Percentiles rank a stretch among this genome's conserved stretches.
Conservation (phyloP, 1,140 invertebrate species). For the Zophobas morio region DNA sequence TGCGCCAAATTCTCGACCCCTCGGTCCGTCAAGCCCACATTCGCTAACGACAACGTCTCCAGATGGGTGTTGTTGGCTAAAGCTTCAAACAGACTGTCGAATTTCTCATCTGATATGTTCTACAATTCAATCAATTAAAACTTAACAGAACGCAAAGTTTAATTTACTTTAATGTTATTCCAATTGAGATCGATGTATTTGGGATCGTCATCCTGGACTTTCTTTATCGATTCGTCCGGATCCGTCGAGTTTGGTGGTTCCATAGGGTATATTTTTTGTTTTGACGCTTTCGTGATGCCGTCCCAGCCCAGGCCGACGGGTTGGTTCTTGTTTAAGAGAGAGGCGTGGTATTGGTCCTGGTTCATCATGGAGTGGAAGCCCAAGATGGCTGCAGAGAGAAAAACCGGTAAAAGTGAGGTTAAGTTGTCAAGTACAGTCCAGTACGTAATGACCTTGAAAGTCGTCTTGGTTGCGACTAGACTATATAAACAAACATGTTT, state of each 20-base stretch:
- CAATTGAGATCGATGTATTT: constrained; percentile 92
- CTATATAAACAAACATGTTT: too few species aligned
- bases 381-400: constrained; percentile 85
- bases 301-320: constrained; percentile 90
- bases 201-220: constrained; percentile 90
- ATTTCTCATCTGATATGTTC: constrained; percentile 98
- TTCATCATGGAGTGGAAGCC: constrained; percentile 99
- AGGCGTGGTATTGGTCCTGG: constrained; percentile 99
- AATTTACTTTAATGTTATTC: constrained; percentile 94
- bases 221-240: constrained; percentile 90
- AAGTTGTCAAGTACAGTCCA: too few species aligned
- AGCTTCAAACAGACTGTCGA: constrained; percentile 90
- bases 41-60: constrained; percentile 93
- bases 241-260: constrained; percentile 97
- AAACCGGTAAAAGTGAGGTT: not conserved
- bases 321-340: constrained; percentile 91
- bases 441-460: too few species aligned
- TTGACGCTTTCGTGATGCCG: constrained; percentile 94
- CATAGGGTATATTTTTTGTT: constrained; percentile 90
- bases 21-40: constrained; percentile 93
- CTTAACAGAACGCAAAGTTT: not conserved
- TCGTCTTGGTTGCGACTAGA: too few species aligned
- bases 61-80: constrained; percentile 92
- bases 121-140: constrained; percentile 68
- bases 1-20: constrained; percentile 87